A percentile compares a stretch with the other conserved stretches of the same genome.
These are phyloP conservation scores for Melanotaenia duboulayi DNA, from an alignment of 2,113 vertebrate genomes.

Conservation along the genomic window DNA sequence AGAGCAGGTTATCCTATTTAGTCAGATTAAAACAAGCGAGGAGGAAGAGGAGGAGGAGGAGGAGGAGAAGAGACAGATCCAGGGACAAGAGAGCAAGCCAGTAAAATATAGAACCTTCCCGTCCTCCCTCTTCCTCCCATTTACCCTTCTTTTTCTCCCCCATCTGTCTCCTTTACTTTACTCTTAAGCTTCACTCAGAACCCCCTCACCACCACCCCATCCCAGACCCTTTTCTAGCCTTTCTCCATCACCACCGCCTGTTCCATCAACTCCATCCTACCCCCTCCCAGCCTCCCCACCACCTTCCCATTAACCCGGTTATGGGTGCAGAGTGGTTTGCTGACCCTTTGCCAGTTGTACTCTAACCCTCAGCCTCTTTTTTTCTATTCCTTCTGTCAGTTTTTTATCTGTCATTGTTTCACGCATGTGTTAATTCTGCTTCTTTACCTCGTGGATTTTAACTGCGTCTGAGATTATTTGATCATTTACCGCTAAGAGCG, in stretches of 20 bases:
- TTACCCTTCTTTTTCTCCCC: slow-evolving; percentile 17
- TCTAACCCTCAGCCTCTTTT: neutral
- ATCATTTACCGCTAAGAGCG: too few relatives aligned
- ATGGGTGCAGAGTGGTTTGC: slow-evolving; percentile 66
- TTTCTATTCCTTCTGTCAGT: neutral
- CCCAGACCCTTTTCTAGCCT: neutral
- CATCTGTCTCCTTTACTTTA: slow-evolving; percentile 49
- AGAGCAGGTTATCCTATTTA: slow-evolving; percentile 89
- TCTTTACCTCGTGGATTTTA: too few relatives aligned
- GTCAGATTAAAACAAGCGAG: slow-evolving; percentile 83
- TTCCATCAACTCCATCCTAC: slow-evolving; percentile 38
- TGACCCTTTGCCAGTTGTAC: slow-evolving; percentile 66
- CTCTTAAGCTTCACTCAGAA: slow-evolving; percentile 55
- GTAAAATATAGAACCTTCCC: slow-evolving; percentile 62
- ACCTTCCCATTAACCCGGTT: slow-evolving; percentile 73
- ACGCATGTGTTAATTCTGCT: too few relatives aligned
- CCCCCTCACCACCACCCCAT: slow-evolving; percentile 29
- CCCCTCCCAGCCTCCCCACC: neutral
- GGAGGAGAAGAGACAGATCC: slow-evolving; percentile 44
- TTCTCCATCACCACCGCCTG: neutral
- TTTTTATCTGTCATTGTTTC: too few relatives aligned
- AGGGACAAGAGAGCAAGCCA: slow-evolving; percentile 63
- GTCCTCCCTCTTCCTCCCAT: slow-evolving; percentile 26
- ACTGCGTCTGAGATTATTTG: too few relatives aligned
- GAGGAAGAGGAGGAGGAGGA: slow-evolving; percentile 30